phyloP scores from a whole-genome alignment of 2,888 invertebrate genomes.

The Epiblema foenella region DNA sequence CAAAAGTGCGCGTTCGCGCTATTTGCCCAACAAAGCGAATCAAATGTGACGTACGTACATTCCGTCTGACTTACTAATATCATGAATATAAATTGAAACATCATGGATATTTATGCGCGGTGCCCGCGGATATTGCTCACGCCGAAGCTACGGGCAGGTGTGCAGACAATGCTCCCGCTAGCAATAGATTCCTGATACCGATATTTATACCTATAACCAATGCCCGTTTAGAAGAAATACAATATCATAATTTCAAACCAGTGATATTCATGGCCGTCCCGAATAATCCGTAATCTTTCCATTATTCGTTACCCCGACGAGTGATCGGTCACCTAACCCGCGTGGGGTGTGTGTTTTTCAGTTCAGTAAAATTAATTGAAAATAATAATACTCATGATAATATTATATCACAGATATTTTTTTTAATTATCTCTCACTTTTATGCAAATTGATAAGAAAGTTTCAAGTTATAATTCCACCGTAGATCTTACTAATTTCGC shows the following conservation, averaged over 20 bases:
- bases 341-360: background rate
- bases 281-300: conserved; percentile 45
- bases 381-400: too few relatives aligned
- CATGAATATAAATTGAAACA: conserved; percentile 84
- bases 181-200: conserved; percentile 79
- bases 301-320: conserved; percentile 29
- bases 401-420: too few relatives aligned
- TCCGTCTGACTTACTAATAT: conserved; percentile 77
- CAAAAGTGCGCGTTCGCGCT: conserved; percentile 48
- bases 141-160: conserved; percentile 74
- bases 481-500: too few relatives aligned
- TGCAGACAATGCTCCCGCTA: conserved; percentile 78
- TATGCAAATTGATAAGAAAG: too few relatives aligned
- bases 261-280: conserved; percentile 50
- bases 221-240: conserved; percentile 71
- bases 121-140: conserved; percentile 74
- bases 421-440: too few relatives aligned
- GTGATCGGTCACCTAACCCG: conserved; percentile 19
- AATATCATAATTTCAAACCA: conserved; percentile 61
- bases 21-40: conserved; percentile 80
- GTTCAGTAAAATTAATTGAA: too few relatives aligned
- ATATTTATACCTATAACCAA: conserved; percentile 81
- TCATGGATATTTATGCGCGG: conserved; percentile 81
- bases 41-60: conserved; percentile 77
- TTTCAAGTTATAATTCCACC: too few relatives aligned